Percentiles rank a stretch among this genome's conserved stretches.
These are phyloP conservation scores for Rapana venosa DNA, from an alignment of 2,888 invertebrate species.

Conservation along the genomic window DNA sequence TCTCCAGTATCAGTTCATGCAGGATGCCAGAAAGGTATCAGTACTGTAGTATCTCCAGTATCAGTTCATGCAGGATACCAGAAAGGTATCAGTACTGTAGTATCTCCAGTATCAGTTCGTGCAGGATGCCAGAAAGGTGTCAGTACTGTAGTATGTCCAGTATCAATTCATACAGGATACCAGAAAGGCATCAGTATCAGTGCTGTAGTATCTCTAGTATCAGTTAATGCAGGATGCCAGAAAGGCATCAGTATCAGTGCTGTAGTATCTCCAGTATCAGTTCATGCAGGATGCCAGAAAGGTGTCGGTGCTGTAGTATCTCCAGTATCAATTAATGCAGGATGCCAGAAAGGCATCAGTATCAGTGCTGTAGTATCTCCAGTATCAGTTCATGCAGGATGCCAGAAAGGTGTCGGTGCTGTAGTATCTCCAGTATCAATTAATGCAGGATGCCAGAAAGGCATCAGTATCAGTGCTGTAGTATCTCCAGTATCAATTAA, in stretches of 20 bases:
- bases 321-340: no score
- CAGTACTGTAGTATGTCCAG: neutral
- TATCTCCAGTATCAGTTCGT: no score
- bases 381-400: no score
- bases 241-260: slow-evolving; percentile 81
- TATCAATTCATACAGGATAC: neutral
- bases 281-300: neutral
- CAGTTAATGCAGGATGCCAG: slow-evolving; percentile 83
- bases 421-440: neutral
- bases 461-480: no score
- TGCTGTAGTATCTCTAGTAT: no score
- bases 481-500: slow-evolving; percentile 80
- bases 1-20: neutral
- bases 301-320: no score
- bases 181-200: neutral
- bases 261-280: neutral
- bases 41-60: no score
- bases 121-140: neutral
- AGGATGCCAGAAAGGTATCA: neutral
- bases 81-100: no score
- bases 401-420: neutral
- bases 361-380: no score
- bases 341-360: no score
- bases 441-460: neutral
- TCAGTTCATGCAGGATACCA: no score